A percentile compares a stretch with the other conserved stretches of the same genome.
Evolutionary conservation across 2,113 vertebrate species (phyloP).

Genomic region (Scortum barcoo): DNA sequence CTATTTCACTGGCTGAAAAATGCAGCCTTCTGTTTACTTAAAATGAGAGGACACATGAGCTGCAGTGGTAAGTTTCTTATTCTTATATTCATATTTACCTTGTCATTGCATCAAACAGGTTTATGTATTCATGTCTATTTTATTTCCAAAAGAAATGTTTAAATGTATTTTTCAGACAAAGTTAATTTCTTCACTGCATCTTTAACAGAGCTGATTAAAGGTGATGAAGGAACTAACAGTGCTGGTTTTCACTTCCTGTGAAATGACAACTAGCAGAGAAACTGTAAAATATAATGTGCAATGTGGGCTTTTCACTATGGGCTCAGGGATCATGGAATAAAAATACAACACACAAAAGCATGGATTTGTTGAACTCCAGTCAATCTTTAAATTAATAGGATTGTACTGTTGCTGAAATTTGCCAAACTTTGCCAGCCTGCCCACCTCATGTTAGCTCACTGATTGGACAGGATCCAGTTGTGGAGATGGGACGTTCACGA

Average conservation of each 20-base stretch:
- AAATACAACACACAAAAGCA: no score
- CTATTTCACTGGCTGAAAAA: constrained; percentile 14
- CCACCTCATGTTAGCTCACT: no score
- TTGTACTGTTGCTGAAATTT: no score
- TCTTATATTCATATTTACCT: background rate
- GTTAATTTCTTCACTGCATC: no score
- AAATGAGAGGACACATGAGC: background rate
- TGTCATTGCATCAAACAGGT: background rate
- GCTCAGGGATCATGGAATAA: no score
- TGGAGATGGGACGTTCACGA: no score
- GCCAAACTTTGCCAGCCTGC: no score
- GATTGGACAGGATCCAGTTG: no score
- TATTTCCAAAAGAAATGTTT: background rate
- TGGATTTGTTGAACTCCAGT: no score
- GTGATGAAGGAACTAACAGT: background rate
- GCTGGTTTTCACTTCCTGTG: background rate
- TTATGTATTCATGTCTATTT: background rate
- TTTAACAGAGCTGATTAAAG: no score
- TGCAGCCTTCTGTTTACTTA: constrained; percentile 7
- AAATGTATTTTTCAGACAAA: background rate
- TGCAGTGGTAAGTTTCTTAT: background rate
- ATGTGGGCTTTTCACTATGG: background rate
- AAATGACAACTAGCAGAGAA: background rate
- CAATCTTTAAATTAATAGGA: no score
- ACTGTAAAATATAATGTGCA: background rate